Conservation (phyloP, 2,113 vertebrate species). For the Papio anubis region DNA sequence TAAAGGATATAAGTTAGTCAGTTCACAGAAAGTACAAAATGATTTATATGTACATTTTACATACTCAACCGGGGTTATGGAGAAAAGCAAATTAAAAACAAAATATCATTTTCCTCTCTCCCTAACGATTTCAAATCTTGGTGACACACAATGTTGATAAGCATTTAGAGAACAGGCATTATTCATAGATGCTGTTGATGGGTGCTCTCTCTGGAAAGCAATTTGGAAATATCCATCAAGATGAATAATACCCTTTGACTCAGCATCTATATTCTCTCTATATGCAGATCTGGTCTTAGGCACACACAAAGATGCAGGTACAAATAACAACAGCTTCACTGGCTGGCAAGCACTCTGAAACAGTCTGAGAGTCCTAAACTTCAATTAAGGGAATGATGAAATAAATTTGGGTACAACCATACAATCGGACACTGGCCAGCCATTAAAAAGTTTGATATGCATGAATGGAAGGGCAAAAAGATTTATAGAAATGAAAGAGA, state of each 20-base stretch:
- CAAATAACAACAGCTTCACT: not conserved
- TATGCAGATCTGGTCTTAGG: not conserved
- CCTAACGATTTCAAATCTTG: not conserved
- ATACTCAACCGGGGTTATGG: not conserved
- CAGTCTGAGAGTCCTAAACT: not conserved
- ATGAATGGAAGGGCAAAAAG: not conserved
- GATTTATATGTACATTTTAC: not conserved
- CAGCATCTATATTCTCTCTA: not conserved
- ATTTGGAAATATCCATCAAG: not conserved
- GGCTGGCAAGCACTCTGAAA: not conserved
- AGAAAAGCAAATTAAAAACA: not conserved
- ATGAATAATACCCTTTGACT: not conserved
- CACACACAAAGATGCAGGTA: not conserved
- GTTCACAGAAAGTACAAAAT: not conserved
- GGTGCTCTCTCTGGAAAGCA: not conserved
- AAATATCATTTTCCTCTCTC: not conserved
- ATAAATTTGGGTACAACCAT: not conserved
- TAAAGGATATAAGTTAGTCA: not conserved
- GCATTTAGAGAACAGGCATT: not conserved
- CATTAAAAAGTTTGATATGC: not conserved
- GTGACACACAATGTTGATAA: not conserved
- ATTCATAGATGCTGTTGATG: rapidly evolving
- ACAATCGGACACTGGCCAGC: not conserved
- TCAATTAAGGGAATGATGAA: not conserved
- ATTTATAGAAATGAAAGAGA: not conserved